Percentiles rank a stretch among this genome's conserved stretches.
phyloP scores from a whole-genome alignment of 2,113 vertebrate species.

The Poeciliopsis turrubarensis region DNA sequence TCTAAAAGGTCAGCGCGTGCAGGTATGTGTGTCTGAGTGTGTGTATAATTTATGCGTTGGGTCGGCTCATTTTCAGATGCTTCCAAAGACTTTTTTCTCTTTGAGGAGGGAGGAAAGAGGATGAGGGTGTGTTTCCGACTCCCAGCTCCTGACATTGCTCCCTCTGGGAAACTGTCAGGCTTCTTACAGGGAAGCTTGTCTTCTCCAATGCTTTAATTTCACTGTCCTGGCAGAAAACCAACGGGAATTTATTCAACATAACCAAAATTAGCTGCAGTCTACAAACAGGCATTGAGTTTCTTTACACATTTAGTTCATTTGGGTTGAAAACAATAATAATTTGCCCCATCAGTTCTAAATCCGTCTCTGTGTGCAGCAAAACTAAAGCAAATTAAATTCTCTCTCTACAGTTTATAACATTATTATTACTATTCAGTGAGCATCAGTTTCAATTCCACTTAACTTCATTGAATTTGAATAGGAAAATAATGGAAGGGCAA shows the following conservation, averaged over 20 bases:
- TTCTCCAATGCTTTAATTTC: constrained; percentile 11
- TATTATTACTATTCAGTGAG: not conserved
- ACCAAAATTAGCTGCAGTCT: constrained; percentile 3
- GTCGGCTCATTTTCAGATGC: not conserved
- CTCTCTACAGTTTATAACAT: not conserved
- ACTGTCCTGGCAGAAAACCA: constrained; percentile 13
- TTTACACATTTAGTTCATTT: constrained; percentile 20
- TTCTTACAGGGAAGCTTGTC: constrained; percentile 3
- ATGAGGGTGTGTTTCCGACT: constrained; percentile 35
- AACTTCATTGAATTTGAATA: too few species aligned
- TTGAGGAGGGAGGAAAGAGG: constrained; percentile 15
- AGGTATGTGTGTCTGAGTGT: not conserved
- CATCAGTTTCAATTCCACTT: not conserved
- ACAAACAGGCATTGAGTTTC: not conserved
- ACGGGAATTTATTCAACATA: constrained; percentile 1
- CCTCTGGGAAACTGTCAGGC: constrained; percentile 14
- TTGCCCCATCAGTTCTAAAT: not conserved
- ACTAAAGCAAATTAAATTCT: too few species aligned
- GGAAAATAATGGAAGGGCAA: too few species aligned
- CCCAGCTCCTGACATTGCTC: constrained; percentile 16
- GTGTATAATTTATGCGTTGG: constrained; percentile 19
- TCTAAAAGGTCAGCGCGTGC: constrained; percentile 23
- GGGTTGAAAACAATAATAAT: not conserved
- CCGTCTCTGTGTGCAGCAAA: not conserved
- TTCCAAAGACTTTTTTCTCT: constrained; percentile 31